Base-by-base conservation (phyloP, 1,140 invertebrate species). In the Akabosia matsudoensis region DNA sequence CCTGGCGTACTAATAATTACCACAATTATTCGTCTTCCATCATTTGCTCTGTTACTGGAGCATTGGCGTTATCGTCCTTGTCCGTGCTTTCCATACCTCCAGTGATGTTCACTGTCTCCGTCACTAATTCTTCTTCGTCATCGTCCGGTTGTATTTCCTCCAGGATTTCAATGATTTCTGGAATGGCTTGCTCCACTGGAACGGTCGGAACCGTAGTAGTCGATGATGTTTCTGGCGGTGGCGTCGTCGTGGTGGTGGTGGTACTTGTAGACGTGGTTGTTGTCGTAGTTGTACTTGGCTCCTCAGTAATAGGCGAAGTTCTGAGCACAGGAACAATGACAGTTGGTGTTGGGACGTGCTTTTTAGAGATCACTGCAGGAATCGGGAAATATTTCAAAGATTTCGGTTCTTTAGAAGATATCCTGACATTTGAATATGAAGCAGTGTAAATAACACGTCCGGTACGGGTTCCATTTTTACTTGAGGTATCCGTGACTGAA, bases 391-490 rank as follows among this genome's bases (percentile, higher is more conserved):
- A 67, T 67, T 67, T 67, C 61, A 67, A 31, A 26, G 22, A 33
- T 34, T 61, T 71, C 64, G 30, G 51, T 33, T 64, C 70, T 10
- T 61, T 64, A 30, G 22, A 72, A 34, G 75, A 51, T 56, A 70
- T 70, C 71, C 75, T 33, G 13, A 76, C 75, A 14, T 72, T 70
- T 13, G 75, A 76, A 28, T 76, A 76, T n/a, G 64, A 30, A 13
- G 75, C 75, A 33, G 75, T 76, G 70, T 76, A 76, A n/a, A 70
- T 76, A 4, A 76, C 75, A 30, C 37, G 31, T 51, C 74, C 74
- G 51, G 24, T 34, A n/a, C 54, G 45, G 0, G 61, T 31, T 30
- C 51, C 52, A 67, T 67, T 67, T 67, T 67, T 67, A 30, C 7
- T 31, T 10, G 26, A 4, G 26, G 54, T 13, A 24, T 7, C 7